Evolutionary conservation across 2,797 vertebrate genomes (phyloP).

Genomic region (Fundulus diaphanus): DNA sequence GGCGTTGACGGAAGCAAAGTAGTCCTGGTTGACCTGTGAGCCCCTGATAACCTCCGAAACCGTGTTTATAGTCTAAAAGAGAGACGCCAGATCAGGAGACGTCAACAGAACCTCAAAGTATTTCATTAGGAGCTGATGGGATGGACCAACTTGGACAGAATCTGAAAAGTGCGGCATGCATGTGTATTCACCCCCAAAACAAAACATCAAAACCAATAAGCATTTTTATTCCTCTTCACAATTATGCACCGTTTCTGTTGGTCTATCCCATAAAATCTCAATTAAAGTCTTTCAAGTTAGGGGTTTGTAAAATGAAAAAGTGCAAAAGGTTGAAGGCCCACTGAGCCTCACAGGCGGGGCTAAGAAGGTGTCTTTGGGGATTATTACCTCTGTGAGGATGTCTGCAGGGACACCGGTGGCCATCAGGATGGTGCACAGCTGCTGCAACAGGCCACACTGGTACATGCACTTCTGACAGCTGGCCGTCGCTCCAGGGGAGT

Average conservation of each 20-base stretch:
- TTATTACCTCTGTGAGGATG: slow-evolving; percentile 92
- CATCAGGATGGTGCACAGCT: slow-evolving; percentile 98
- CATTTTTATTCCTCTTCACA: too few species aligned
- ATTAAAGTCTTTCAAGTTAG: too few species aligned
- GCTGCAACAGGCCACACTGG: slow-evolving; percentile 94
- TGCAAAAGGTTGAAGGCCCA: background rate
- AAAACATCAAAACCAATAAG: background rate
- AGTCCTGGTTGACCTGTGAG: slow-evolving; percentile 96
- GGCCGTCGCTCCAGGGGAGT: slow-evolving; percentile 93
- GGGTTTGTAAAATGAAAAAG: too few species aligned
- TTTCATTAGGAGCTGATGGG: background rate
- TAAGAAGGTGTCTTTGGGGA: background rate
- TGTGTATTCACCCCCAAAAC: background rate
- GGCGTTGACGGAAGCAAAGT: slow-evolving; percentile 98
- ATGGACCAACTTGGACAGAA: background rate
- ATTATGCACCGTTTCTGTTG: too few species aligned
- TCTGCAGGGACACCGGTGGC: slow-evolving; percentile 96
- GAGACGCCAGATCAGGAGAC: background rate
- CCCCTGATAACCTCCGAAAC: slow-evolving; percentile 98
- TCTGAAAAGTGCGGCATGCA: slow-evolving; percentile 1
- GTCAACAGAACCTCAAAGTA: background rate
- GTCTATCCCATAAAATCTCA: too few species aligned
- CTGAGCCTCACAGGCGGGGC: background rate
- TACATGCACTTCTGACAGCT: slow-evolving; percentile 98
- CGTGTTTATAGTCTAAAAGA: slow-evolving; percentile 94